Base-by-base conservation (phyloP, 2,888 invertebrate species). In the Acanthococcus lagerstroemiae region DNA sequence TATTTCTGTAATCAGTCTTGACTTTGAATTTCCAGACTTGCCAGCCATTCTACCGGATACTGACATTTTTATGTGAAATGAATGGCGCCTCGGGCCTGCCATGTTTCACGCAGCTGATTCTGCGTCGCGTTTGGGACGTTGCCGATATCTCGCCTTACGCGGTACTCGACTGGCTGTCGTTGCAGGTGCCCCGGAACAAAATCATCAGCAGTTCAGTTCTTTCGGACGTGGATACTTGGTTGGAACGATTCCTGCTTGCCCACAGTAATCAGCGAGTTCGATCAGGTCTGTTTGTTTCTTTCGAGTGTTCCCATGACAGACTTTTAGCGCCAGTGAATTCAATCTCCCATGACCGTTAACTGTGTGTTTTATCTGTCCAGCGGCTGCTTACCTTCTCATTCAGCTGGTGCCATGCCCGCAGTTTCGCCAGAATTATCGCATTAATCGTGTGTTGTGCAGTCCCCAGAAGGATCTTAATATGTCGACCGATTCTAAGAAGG, bases 71-170 rank as follows among this genome's bases (percentile, higher is more conserved):
- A 70, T 92, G 92, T 50, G 95, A 95, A 70, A 76, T 77, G 7
- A 71, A 84, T 46, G 81, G 80, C 15, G 75, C 76, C 46, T 82
- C 88, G 0, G 91, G 91, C 0, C 79, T 92, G 76, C 93, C 94
- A 0, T 90, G 91, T 74, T 95, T 92, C 80, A 93, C 93, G 0
- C 90, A 92, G 76, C 80, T 93, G 67, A 88, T 92, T 70, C 79
- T 95, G 68, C 86, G 88, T 70, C 83, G 90, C 21, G 87, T 95
- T 69, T 93, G 95, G 91, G 90, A 90, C 75, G 87, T 84, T 0
- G 90, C 91, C 0, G 90, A 94, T 74, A 88, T 87, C 71, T 92
- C 92, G 70, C 93, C 94, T 3, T 91, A 92, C 75, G 89, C 90
- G 7, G 91, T 93, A 55, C 80, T 95, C 4, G 95, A 95, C 76